A percentile compares a stretch with the other conserved stretches of the same genome.
Conservation (phyloP, 1,140 invertebrate species). For the Pectinophora gossypiella region DNA sequence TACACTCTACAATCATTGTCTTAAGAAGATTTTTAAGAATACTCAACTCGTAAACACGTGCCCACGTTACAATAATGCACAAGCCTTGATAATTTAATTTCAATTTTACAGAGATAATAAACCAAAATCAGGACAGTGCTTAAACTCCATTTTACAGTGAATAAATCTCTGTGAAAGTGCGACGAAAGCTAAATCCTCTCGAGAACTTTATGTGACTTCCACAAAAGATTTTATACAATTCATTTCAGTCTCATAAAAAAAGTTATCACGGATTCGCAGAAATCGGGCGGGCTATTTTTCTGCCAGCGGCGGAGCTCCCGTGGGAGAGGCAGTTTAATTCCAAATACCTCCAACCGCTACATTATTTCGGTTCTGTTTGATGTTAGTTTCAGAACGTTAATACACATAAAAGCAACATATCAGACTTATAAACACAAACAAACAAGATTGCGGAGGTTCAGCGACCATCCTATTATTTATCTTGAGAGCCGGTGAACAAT, state of each 20-base stretch:
- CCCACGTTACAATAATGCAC: too few relatives aligned
- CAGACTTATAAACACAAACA: too few relatives aligned
- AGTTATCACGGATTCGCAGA: slow-evolving; percentile 60
- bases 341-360: slow-evolving; percentile 31
- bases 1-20: too few relatives aligned
- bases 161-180: slow-evolving; percentile 44
- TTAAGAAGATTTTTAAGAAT: too few relatives aligned
- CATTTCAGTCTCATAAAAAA: slow-evolving; percentile 66
- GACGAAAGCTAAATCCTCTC: slow-evolving; percentile 50
- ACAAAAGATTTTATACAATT: slow-evolving; percentile 64
- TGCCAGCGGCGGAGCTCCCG: slow-evolving; percentile 35
- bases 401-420: too few relatives aligned
- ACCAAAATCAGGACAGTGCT: slow-evolving; percentile 12
- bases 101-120: background rate
- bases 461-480: too few relatives aligned
- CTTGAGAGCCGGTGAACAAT: too few relatives aligned
- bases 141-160: slow-evolving; percentile 37
- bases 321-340: slow-evolving; percentile 47
- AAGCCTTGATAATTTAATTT: background rate
- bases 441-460: too few relatives aligned
- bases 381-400: too few relatives aligned
- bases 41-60: too few relatives aligned
- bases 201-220: slow-evolving; percentile 54
- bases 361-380: slow-evolving; percentile 18
- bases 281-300: slow-evolving; percentile 58